Conservation (phyloP, 2,888 invertebrate species). For the Agrotis segetum region DNA sequence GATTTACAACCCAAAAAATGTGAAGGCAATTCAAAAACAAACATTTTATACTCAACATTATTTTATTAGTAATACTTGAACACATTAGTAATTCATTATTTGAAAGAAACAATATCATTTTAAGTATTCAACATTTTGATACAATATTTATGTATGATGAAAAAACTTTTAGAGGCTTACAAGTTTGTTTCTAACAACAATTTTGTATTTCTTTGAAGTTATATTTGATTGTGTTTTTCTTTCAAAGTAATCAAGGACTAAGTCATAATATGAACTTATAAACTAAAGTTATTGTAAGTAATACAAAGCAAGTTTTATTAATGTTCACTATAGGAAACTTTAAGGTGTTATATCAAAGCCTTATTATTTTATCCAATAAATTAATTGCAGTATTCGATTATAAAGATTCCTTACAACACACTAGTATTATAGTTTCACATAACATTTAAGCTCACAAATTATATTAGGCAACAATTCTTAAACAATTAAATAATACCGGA, state of each 20-base stretch:
- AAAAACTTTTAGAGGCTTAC: not conserved
- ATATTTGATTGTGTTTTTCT: not conserved
- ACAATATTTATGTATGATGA: constrained; percentile 3
- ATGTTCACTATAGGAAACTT: not conserved
- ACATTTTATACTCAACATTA: not conserved
- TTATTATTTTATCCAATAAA: not conserved
- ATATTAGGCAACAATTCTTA: constrained; percentile 2
- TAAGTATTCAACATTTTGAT: not conserved
- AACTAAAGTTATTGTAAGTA: constrained; percentile 42
- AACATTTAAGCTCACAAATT: constrained; percentile 15
- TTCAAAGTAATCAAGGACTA: constrained; percentile 50
- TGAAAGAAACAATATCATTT: constrained; percentile 25
- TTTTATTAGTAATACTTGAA: constrained; percentile 57
- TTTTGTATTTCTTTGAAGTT: not conserved
- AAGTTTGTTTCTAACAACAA: constrained; percentile 5
- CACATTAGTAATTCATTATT: constrained; percentile 42
- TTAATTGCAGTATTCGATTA: too few relatives aligned
- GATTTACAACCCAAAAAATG: too few relatives aligned
- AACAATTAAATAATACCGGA: constrained; percentile 48
- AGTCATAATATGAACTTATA: constrained; percentile 33
- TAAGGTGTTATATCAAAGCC: not conserved
- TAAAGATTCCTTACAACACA: not conserved
- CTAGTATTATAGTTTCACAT: too few relatives aligned
- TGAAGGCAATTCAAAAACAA: too few relatives aligned
- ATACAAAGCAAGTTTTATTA: constrained; percentile 35